Evolutionary conservation across 2,113 vertebrate genomes (phyloP).

Genomic region (Marmota monax): DNA sequence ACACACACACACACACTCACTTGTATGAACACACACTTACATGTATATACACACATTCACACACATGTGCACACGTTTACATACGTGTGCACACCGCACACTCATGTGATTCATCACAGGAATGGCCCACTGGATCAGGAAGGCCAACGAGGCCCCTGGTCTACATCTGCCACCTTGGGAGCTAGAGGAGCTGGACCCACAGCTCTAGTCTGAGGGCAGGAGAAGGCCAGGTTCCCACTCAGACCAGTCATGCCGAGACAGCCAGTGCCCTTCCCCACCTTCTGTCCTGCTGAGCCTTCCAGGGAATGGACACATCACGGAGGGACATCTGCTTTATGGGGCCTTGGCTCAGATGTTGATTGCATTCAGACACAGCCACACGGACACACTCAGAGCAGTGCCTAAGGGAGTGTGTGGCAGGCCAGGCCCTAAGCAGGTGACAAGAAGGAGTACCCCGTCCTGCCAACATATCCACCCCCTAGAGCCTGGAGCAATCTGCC

Average conservation of each 20-base stretch:
- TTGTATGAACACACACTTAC: too few species aligned
- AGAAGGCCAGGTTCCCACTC: neutral
- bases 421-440: neutral
- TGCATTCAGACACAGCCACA: too few species aligned
- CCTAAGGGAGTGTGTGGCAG: neutral
- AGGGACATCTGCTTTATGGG: neutral
- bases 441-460: too few species aligned
- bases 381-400: neutral
- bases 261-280: neutral
- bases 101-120: neutral
- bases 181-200: neutral
- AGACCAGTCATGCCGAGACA: too few species aligned
- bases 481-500: too few species aligned
- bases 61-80: neutral
- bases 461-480: too few species aligned
- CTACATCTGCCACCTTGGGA: neutral
- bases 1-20: neutral
- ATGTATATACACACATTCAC: neutral
- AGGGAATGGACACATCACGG: too few species aligned
- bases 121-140: neutral
- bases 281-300: neutral
- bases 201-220: neutral
- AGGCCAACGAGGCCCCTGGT: neutral
- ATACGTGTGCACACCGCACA: too few species aligned
- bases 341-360: neutral